phyloP scores from a whole-genome alignment of 1,140 invertebrate species.

The Euura saliciscinereae region DNA sequence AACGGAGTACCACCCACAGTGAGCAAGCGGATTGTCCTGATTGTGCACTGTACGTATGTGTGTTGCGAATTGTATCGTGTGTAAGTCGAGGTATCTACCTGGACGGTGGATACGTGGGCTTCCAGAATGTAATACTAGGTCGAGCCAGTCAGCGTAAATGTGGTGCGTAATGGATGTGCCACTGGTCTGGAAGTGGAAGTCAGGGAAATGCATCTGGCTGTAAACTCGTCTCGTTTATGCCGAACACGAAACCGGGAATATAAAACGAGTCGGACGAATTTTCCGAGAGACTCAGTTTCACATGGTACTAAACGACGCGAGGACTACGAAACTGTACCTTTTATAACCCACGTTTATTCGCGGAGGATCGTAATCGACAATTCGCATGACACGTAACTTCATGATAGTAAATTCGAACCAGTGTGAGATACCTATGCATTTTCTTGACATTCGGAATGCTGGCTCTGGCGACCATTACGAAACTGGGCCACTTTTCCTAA shows the following conservation, averaged over 20 bases:
- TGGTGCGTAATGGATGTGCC: background rate
- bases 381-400: background rate
- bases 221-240: background rate
- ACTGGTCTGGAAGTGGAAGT: conserved; percentile 1
- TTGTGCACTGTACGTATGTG: conserved; percentile 75
- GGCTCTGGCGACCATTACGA: too few species aligned
- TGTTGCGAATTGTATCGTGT: background rate
- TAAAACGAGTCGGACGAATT: background rate
- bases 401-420: too few species aligned
- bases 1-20: conserved; percentile 83
- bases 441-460: too few species aligned
- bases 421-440: too few species aligned
- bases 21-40: conserved; percentile 76
- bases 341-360: conserved; percentile 17
- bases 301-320: background rate
- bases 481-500: too few species aligned
- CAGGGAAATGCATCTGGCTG: conserved; percentile 18
- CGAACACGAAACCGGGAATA: background rate
- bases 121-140: background rate
- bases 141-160: background rate
- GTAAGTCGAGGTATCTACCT: background rate
- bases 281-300: too few species aligned
- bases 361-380: conserved; percentile 13
- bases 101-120: background rate
- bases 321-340: conserved; percentile 2